Evolutionary conservation across 2,797 vertebrate genomes (phyloP).

Genomic region (Galago senegalensis): DNA sequence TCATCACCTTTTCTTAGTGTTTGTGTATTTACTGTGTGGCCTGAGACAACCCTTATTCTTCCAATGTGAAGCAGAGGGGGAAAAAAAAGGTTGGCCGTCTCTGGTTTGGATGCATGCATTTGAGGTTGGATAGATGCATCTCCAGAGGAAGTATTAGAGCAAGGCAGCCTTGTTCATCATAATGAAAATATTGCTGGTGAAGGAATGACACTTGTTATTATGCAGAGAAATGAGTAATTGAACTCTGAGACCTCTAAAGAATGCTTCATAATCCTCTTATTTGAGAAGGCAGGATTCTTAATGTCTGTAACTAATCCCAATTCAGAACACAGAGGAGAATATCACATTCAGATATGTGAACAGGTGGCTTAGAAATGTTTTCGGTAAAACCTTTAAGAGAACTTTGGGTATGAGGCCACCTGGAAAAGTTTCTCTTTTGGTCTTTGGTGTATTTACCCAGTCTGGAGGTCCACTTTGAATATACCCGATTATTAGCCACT

Average conservation of each 20-base stretch:
- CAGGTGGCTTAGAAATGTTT: conserved; percentile 49
- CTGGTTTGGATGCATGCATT: neutral
- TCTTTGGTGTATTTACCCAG: too few species aligned
- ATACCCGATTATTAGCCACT: neutral
- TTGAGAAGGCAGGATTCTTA: conserved; percentile 57
- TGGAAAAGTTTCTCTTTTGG: accelerated
- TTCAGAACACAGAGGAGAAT: conserved; percentile 49
- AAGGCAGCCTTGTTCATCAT: neutral
- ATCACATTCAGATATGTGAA: conserved; percentile 52
- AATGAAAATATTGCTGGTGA: conserved; percentile 55
- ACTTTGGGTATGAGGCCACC: neutral
- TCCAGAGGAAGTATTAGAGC: neutral
- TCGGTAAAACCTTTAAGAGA: conserved; percentile 10
- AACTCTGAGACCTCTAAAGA: conserved; percentile 66
- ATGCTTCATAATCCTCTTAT: conserved; percentile 79
- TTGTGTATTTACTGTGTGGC: too few species aligned
- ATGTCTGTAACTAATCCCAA: conserved; percentile 71
- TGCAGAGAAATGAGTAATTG: conserved; percentile 58
- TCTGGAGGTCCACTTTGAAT: neutral
- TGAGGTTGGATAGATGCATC: neutral
- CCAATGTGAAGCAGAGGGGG: too few species aligned
- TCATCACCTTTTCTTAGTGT: too few species aligned
- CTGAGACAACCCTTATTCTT: too few species aligned
- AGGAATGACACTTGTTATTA: conserved; percentile 56
- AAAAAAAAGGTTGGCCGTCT: too few species aligned